These are phyloP conservation scores for Cepphus grylle DNA, from an alignment of 2,113 vertebrate species.

Conservation along the genomic window DNA sequence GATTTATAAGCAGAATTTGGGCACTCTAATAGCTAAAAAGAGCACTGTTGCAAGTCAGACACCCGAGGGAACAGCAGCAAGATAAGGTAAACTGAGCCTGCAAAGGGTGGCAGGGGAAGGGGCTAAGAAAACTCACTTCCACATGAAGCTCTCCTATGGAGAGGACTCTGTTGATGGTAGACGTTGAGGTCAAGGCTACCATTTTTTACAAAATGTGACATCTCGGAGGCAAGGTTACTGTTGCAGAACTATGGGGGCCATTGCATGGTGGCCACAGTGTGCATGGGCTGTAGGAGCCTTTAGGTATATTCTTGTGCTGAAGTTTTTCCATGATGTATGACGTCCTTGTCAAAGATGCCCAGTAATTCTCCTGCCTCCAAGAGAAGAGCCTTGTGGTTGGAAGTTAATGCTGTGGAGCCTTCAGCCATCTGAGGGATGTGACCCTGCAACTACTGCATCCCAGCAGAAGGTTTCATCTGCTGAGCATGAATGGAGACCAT, in stretches of 20 bases:
- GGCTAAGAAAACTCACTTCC: neutral
- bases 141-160: neutral
- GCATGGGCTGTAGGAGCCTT: neutral
- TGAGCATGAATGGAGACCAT: neutral
- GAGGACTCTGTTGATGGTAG: neutral
- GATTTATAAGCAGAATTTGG: neutral
- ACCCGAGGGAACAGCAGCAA: neutral
- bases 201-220: neutral
- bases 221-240: neutral
- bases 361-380: neutral
- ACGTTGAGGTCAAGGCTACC: neutral
- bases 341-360: neutral
- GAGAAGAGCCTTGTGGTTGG: neutral
- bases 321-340: neutral
- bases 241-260: neutral
- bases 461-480: neutral
- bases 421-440: neutral
- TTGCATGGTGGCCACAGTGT: neutral
- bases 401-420: neutral
- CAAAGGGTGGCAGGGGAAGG: neutral
- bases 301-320: neutral
- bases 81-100: neutral
- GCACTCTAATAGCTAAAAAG: neutral
- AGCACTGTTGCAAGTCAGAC: neutral
- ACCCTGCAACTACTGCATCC: neutral